Conservation (phyloP, 35 echinoderm and acorn worm species). For the Ophioderma brevispina region DNA sequence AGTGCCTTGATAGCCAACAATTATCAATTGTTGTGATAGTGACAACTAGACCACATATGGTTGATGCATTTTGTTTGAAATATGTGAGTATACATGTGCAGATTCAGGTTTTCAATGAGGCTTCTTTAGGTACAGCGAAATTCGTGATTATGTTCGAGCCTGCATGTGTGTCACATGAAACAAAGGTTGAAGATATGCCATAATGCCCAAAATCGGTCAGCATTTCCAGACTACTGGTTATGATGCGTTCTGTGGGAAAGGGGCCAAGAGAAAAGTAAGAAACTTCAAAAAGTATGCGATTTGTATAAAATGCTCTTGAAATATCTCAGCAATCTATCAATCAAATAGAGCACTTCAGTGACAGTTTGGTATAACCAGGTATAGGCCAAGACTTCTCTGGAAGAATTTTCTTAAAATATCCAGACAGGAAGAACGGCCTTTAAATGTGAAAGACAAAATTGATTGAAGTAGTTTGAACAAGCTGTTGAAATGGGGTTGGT, state of each 20-base stretch:
- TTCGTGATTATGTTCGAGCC: not conserved
- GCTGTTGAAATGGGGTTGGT: constrained; percentile 16
- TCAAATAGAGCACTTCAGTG: not conserved
- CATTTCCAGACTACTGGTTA: not conserved
- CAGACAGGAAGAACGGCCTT: not conserved
- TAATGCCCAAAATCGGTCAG: not conserved
- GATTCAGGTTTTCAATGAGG: not conserved
- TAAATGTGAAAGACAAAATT: not conserved
- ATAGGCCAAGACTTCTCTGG: constrained; percentile 1
- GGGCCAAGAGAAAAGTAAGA: not conserved
- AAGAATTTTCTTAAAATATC: not conserved
- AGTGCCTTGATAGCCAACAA: not conserved
- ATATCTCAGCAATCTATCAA: not conserved
- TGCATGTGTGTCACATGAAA: too few relatives aligned
- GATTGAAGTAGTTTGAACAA: too few relatives aligned
- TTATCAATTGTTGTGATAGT: not conserved
- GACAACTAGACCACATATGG: not conserved
- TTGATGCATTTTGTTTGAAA: not conserved
- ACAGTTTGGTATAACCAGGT: not conserved
- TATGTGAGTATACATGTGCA: not conserved
- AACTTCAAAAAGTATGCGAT: not conserved
- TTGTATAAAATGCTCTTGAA: not conserved
- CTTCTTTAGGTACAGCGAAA: not conserved
- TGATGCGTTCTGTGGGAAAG: not conserved
- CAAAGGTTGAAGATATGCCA: not conserved